These are phyloP conservation scores for Mirounga angustirostris DNA, from an alignment of 2,113 vertebrate species.

Conservation along the genomic window DNA sequence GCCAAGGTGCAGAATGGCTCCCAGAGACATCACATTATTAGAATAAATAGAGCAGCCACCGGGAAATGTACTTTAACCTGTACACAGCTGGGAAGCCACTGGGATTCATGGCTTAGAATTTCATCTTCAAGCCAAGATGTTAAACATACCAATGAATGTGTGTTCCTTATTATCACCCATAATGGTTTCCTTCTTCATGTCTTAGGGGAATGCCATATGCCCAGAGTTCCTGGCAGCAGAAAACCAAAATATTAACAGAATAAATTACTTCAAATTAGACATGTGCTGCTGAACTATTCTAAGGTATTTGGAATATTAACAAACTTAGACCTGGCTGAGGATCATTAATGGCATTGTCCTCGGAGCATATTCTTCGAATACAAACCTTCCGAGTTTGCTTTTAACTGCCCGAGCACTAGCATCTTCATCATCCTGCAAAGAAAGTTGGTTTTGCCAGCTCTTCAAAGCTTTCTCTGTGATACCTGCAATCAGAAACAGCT, in stretches of 20 bases:
- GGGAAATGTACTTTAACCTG: not conserved
- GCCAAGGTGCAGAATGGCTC: not conserved
- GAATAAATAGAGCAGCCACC: not conserved
- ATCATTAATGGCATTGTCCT: conserved; percentile 34
- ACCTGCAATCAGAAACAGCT: not conserved
- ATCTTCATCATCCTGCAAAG: conserved; percentile 37
- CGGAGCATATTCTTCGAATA: not conserved
- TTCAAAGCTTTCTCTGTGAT: conserved; percentile 42
- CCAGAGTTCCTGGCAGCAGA: conserved; percentile 62
- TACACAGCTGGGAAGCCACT: not conserved
- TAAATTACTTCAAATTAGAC: conserved; percentile 75
- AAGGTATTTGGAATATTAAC: conserved; percentile 67
- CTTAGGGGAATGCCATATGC: conserved; percentile 80
- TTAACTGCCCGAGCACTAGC: not conserved
- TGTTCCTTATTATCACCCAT: conserved; percentile 43
- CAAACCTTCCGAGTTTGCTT: conserved; percentile 26
- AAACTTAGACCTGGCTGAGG: not conserved
- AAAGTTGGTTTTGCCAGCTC: conserved; percentile 42
- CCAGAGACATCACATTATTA: not conserved
- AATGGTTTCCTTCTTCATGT: conserved; percentile 27
- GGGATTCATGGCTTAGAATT: conserved; percentile 44
- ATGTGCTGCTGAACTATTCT: conserved; percentile 38
- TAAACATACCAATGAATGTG: conserved; percentile 52
- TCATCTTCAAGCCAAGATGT: conserved; percentile 65
- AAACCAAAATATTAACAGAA: conserved; percentile 74